phyloP scores from a whole-genome alignment of 1,140 invertebrate genomes.

The Aricia agestis region DNA sequence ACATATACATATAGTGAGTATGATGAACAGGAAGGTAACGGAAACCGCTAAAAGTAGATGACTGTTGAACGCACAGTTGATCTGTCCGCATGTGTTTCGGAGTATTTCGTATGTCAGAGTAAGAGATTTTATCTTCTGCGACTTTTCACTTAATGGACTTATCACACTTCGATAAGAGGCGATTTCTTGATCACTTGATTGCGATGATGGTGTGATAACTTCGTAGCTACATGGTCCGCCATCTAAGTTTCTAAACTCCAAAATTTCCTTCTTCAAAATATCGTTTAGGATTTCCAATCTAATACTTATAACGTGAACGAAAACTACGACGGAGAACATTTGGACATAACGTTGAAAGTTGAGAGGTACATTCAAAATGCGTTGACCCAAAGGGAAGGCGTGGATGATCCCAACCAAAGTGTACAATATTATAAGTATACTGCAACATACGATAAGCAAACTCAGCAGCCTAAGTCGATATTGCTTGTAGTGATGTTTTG shows the following conservation, averaged over 20 bases:
- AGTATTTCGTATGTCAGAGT: background rate
- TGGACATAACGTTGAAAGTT: background rate
- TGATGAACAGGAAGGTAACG: background rate
- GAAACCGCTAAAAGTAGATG: background rate
- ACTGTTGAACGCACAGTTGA: background rate
- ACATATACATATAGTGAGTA: background rate
- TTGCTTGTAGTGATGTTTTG: background rate
- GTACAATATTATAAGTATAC: background rate
- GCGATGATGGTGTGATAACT: too few relatives aligned
- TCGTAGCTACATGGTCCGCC: too few relatives aligned
- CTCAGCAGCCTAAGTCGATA: background rate
- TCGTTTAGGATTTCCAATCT: background rate
- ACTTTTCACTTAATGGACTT: background rate
- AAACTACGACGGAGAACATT: background rate
- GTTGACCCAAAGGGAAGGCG: background rate
- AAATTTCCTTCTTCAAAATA: background rate
- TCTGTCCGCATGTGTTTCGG: background rate
- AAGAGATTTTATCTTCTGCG: background rate
- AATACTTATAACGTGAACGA: background rate
- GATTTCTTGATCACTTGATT: too few relatives aligned
- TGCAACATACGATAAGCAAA: background rate
- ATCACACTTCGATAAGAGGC: too few relatives aligned
- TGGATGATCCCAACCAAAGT: background rate
- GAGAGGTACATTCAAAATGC: background rate
- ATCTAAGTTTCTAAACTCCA: background rate